Base-by-base conservation (phyloP, 2,888 invertebrate genomes). In the Oscheius sp. region DNA sequence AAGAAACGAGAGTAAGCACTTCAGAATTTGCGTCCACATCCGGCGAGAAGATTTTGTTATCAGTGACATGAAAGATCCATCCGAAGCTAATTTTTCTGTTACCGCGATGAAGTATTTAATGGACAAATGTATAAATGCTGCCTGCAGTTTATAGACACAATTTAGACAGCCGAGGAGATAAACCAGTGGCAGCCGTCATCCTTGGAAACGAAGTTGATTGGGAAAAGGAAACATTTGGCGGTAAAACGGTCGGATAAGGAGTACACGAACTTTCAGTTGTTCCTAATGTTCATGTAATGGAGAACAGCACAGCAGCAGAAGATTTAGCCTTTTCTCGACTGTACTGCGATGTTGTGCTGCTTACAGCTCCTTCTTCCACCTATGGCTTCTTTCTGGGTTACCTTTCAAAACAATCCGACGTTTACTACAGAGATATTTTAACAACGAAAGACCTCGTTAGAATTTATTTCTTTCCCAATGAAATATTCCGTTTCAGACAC, bases 331-430 rank as follows among this genome's bases (percentile, higher is more conserved):
- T 74, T 7, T 64, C 70, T 3, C 12, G 49, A 46, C 1, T 43
- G n/a, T 64, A 43, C n/a, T 74, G 74, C 41, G 70, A 74, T 18
- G 56, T 46, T 18, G 21, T 74, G 3, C 27, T 74, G 45, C 69
- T 69, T 13, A 73, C 55, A 53, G 72, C 75, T 2, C 75, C 75
- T 1, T 69, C 75, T 9, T 72, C 72, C 6, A 63, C 75, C 9
- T 75, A 72, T 46, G 75, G 75, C 35, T 75, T 71, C 68, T 75
- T 71, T 66, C 45, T 72, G 13, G 75, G 55, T 6, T 75, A 72
- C 56, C 25, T 69, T 12, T 49, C 75, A 16, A 72, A 72, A 21
- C 21, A 41, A 3, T 52, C n/a, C 13, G 27, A 6, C n/a, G 75
- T 75, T 0, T 75, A 75, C 43, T 72, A 75, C 49, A 23, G 71